Conservation (phyloP, 2,888 invertebrate species). For the Scrobipalpa atriplicella region DNA sequence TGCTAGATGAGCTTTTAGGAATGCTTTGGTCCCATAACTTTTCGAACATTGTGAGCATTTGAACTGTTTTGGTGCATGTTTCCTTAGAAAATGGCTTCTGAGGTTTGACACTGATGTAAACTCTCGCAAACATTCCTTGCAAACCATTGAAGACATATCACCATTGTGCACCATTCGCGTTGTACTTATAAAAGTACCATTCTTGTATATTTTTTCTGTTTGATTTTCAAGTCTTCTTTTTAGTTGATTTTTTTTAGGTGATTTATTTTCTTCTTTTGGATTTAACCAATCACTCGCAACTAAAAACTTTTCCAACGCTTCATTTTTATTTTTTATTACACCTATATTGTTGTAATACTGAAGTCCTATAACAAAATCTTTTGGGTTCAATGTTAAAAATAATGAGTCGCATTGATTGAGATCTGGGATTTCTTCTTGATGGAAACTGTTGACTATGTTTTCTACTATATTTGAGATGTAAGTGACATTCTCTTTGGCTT, state of each 20-base stretch:
- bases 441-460: slow-evolving; percentile 46
- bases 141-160: slow-evolving; percentile 44
- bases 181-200: neutral
- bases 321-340: slow-evolving; percentile 33
- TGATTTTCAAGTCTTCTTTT: slow-evolving; percentile 30
- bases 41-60: slow-evolving; percentile 56
- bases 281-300: neutral
- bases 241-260: slow-evolving; percentile 27
- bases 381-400: slow-evolving; percentile 52
- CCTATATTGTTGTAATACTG: slow-evolving; percentile 51
- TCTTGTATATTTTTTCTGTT: slow-evolving; percentile 23
- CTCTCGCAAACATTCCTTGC: slow-evolving; percentile 56
- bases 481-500: slow-evolving; percentile 46
- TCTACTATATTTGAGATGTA: slow-evolving; percentile 48
- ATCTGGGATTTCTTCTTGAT: slow-evolving; percentile 38
- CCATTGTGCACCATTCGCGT: slow-evolving; percentile 16
- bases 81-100: slow-evolving; percentile 57
- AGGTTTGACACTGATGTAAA: slow-evolving; percentile 52
- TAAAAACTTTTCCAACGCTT: slow-evolving; percentile 47
- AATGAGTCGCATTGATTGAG: slow-evolving; percentile 46
- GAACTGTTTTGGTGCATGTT: slow-evolving; percentile 58
- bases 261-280: slow-evolving; percentile 18
- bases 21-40: slow-evolving; percentile 50
- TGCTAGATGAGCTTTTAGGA: slow-evolving; percentile 51
- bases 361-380: slow-evolving; percentile 27